A percentile compares a stretch with the other conserved stretches of the same genome.
These are phyloP conservation scores for Haplotaxodon microlepis DNA, from an alignment of 2,113 vertebrate genomes.

Conservation along the genomic window DNA sequence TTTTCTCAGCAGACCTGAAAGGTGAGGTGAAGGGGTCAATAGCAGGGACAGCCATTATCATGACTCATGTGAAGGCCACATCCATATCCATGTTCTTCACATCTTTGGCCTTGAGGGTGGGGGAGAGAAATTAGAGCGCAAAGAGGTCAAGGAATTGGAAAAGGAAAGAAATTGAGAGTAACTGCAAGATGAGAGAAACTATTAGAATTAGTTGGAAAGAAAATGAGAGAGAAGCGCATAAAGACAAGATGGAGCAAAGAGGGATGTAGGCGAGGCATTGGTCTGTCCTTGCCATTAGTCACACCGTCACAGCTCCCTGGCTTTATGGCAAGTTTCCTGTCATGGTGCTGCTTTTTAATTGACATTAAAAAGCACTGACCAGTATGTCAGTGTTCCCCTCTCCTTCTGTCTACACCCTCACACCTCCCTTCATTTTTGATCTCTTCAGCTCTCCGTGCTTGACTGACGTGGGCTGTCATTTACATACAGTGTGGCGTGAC, in stretches of 20 bases:
- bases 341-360: constrained; percentile 68
- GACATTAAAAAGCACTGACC: constrained; percentile 62
- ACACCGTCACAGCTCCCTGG: constrained; percentile 45
- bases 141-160: neutral
- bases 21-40: constrained; percentile 48
- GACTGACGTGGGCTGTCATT: constrained; percentile 29
- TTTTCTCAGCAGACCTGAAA: constrained; percentile 18
- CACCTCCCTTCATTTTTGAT: neutral
- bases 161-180: neutral
- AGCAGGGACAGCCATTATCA: constrained; percentile 50
- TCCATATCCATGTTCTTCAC: constrained; percentile 15
- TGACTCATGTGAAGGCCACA: constrained; percentile 49
- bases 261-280: neutral
- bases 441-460: neutral
- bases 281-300: constrained; percentile 29
- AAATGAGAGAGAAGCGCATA: neutral
- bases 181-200: neutral
- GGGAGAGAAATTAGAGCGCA: constrained; percentile 4
- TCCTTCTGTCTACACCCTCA: neutral
- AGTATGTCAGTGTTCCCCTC: constrained; percentile 27
- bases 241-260: neutral
- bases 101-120: neutral
- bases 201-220: neutral
- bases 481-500: neutral
- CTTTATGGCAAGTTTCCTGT: constrained; percentile 63